Conservation (phyloP, 2,797 vertebrate genomes). For the Myripristis murdjan region DNA sequence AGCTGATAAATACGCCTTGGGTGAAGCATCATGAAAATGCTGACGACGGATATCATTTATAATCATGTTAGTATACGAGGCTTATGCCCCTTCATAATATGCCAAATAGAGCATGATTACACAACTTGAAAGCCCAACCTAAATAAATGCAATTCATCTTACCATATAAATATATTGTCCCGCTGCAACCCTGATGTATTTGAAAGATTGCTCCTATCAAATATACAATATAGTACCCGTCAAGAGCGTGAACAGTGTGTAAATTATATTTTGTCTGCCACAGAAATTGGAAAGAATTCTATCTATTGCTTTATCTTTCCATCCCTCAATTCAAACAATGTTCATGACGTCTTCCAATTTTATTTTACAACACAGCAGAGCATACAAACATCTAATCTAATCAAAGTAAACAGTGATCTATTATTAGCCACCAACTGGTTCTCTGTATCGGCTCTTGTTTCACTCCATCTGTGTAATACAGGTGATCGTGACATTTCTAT, state of each 20-base stretch:
- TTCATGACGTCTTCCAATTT: not conserved
- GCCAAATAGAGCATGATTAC: slow-evolving; percentile 73
- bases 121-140: slow-evolving; percentile 58
- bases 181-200: not conserved
- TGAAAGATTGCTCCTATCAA: not conserved
- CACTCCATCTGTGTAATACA: not conserved
- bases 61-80: slow-evolving; percentile 54
- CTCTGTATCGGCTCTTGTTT: slow-evolving; percentile 34
- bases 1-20: slow-evolving; percentile 29
- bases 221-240: not conserved
- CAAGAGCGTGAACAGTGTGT: not conserved
- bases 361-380: slow-evolving; percentile 12
- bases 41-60: slow-evolving; percentile 49
- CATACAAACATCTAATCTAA: slow-evolving; percentile 30
- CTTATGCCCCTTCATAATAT: slow-evolving; percentile 56
- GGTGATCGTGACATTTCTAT: not conserved
- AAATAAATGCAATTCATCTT: slow-evolving; percentile 43
- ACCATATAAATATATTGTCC: slow-evolving; percentile 33
- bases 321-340: not conserved
- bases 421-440: slow-evolving; percentile 41
- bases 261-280: not conserved
- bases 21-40: slow-evolving; percentile 26
- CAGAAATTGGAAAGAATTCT: not conserved
- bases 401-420: slow-evolving; percentile 43
- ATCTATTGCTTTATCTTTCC: not conserved